Percentiles rank a stretch among this genome's conserved stretches.
phyloP scores from a whole-genome alignment of 2,888 invertebrate species.

The Cyrtodaria siliqua region DNA sequence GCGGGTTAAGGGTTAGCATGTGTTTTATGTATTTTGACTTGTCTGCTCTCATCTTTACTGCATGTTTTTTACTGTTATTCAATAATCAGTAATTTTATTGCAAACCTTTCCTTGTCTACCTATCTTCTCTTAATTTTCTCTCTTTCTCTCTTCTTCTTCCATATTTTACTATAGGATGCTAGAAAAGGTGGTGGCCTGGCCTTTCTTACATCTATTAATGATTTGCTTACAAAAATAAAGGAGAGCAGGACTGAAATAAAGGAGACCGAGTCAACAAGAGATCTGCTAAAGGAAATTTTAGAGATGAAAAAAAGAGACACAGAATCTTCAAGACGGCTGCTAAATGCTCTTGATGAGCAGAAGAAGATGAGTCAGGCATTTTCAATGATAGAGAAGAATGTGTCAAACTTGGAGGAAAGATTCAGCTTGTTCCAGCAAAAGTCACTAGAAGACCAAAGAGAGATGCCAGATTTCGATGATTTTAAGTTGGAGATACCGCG shows the following conservation, averaged over 20 bases:
- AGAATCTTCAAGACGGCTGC: conserved; percentile 38
- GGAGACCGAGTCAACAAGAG: conserved; percentile 14
- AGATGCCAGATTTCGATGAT: conserved; percentile 58
- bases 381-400: conserved; percentile 33
- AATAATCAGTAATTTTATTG: too few relatives aligned
- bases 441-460: conserved; percentile 62
- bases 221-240: conserved; percentile 35
- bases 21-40: neutral
- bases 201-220: conserved; percentile 38
- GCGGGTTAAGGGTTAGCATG: neutral
- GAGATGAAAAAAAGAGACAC: too few relatives aligned
- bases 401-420: conserved; percentile 65
- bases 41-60: neutral
- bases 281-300: neutral
- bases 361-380: conserved; percentile 35
- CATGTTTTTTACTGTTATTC: neutral
- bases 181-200: neutral
- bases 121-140: conserved; percentile 2
- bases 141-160: conserved; percentile 24
- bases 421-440: conserved; percentile 66
- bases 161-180: conserved; percentile 20
- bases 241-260: neutral
- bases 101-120: too few relatives aligned
- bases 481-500: too few relatives aligned
- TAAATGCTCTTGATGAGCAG: conserved; percentile 33